phyloP scores from a whole-genome alignment of 2,113 vertebrate genomes.

The Anthoscopus minutus region DNA sequence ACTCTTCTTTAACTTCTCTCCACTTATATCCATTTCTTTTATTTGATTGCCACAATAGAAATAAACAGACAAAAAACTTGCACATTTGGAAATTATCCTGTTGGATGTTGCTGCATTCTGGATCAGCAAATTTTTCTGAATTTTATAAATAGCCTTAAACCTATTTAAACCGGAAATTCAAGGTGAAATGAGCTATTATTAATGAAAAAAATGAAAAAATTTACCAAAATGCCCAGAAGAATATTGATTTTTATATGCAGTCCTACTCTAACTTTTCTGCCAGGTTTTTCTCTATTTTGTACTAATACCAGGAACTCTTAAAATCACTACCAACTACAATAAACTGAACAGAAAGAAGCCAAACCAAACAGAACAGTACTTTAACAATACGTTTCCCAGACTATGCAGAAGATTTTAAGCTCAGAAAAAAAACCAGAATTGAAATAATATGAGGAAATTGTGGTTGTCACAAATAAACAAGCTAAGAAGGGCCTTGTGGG shows the following conservation, averaged over 20 bases:
- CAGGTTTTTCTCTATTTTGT: neutral
- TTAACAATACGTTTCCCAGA: neutral
- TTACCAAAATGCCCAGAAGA: neutral
- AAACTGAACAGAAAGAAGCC: neutral
- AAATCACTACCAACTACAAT: neutral
- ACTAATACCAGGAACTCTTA: neutral
- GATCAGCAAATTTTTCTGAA: neutral
- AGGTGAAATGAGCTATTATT: neutral
- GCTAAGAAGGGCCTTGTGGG: neutral
- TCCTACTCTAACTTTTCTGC: neutral
- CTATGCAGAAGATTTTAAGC: neutral
- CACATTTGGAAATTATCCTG: neutral
- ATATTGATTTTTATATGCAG: neutral
- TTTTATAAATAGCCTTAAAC: neutral
- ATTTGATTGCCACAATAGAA: neutral
- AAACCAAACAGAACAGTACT: neutral
- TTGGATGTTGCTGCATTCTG: neutral
- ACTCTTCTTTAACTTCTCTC: neutral
- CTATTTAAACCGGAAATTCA: neutral
- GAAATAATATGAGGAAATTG: constrained; percentile 10
- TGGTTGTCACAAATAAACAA: neutral
- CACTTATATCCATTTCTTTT: neutral
- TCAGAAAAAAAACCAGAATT: neutral
- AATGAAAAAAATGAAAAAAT: neutral
- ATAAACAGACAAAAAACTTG: neutral